Base-by-base conservation (phyloP, 2,888 invertebrate species). In the Drosophila anomelani region DNA sequence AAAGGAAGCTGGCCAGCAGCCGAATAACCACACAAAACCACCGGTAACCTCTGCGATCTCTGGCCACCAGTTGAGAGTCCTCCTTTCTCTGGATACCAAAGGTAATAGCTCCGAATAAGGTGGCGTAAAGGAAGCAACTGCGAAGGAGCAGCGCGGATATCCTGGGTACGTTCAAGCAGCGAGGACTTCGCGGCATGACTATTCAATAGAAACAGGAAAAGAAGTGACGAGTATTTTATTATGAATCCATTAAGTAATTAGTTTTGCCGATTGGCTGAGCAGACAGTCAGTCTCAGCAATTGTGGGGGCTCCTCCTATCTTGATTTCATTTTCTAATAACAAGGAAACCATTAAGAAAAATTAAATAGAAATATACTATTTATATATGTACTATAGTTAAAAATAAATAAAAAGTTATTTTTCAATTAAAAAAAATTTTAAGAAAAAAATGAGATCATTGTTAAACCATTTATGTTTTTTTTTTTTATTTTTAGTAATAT, bases 181-280 rank as follows among this genome's bases (percentile, higher is more conserved):
- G 2, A 39, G n/a, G 20, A 8, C 34, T 39, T 56, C 20, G 56
- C 34, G 34, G 2, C 68, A 67, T 67, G 56, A 67, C 67, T 67
- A 26, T 26, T 46, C 8, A 26, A 26, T 4, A 26, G 26, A 7
- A 17, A 6, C 17, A 12, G 15, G 3, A 6, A 47, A 26, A 26
- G 23, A 15, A 13, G 4, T 23, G 10, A 15, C 36, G 17, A 6
- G 29, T 32, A 46, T n/a, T n/a, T 15, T 17, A 23, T 13, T 34
- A 49, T 34, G 34, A 23, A 41, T 15, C 47, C 67, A 66, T 66
- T 67, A 39, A 29, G 39, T 39, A 49, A 63, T 63, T 63, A 47
- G 63, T 62, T 63, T 62, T 62, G 26, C 12, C 61, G 32, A 34
- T 39, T 55, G 54, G 5, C 10, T 55, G 38, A 39, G 13, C 32